Base-by-base conservation (phyloP, 2,888 invertebrate genomes). In the Cyaniris semiargus region DNA sequence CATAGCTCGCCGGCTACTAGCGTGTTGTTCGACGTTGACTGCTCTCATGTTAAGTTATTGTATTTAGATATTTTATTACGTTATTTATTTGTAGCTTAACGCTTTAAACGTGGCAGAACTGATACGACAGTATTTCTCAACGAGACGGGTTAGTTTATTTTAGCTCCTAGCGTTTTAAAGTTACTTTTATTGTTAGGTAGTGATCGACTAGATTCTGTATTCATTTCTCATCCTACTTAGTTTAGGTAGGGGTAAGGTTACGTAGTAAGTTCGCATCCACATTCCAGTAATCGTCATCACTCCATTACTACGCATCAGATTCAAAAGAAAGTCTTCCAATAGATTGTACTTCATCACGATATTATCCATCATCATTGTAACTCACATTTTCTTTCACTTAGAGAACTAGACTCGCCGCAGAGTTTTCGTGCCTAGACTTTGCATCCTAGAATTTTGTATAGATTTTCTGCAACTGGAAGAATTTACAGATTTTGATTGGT, bases 11-110 rank as follows among this genome's bases (percentile, higher is more conserved):
- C 83, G 82, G 84, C 84, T 85, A 82, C 84, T 84, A 88, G 23
- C 48, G 27, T 71, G 89, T 87, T 86, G 87, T 90, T 93, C 89
- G 85, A 90, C 89, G 92, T 92, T 92, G 90, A 90, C 89, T 90
- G 90, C 90, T 90, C 80, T 89, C 87, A 92, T 87, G 94, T 94
- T 94, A 93, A 92, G 93, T 94, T 94, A 91, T 93, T 91, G 90
- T 93, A 92, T 91, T 90, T 89, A 88, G 89, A 94, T 93, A 94
- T 93, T 93, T 92, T 94, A 94, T 92, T 87, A 88, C 90, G 94
- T 94, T 94, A 93, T 94, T 94, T 93, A 94, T 93, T 93, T 91
- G 88, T 94, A 93, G 94, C 93, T 93, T 89, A 84, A 88, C 86
- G 92, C 92, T 93, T 92, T 90, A 90, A 91, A 83, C 89, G 87